Percentiles rank a stretch among this genome's conserved stretches.
phyloP scores from a whole-genome alignment of 2,797 vertebrate species.

The Protonibea diacanthus region DNA sequence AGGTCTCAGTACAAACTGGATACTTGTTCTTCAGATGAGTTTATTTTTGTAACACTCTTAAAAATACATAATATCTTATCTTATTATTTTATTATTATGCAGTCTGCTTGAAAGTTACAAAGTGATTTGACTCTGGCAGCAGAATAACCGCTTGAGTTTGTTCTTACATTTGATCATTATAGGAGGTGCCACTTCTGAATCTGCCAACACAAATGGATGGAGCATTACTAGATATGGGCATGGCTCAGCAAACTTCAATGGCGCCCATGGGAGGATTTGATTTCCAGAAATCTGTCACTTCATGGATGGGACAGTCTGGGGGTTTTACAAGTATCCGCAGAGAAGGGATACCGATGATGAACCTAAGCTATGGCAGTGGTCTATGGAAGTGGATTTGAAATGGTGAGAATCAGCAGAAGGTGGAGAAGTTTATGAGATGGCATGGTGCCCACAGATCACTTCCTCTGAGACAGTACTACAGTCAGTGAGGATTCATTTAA shows the following conservation, averaged over 20 bases:
- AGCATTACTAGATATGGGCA: neutral
- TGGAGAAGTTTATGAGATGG: conserved; percentile 51
- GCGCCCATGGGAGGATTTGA: neutral
- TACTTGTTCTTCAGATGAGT: neutral
- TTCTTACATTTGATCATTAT: conserved; percentile 24
- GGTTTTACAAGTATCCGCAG: conserved; percentile 1
- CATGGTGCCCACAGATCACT: conserved; percentile 71
- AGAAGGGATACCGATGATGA: too few relatives aligned
- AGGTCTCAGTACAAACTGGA: neutral
- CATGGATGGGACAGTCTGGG: conserved; percentile 30
- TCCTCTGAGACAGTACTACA: conserved; percentile 79
- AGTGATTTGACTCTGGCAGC: neutral
- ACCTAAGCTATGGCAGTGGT: too few relatives aligned
- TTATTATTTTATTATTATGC: neutral
- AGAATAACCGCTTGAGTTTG: neutral
- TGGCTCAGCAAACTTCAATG: neutral
- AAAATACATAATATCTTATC: too few relatives aligned
- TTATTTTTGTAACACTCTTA: too few relatives aligned
- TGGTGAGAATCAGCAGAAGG: conserved; percentile 38
- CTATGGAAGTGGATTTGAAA: conserved; percentile 39
- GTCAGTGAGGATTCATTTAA: conserved; percentile 67
- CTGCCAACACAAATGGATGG: conserved; percentile 10
- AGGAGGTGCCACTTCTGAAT: conserved; percentile 69
- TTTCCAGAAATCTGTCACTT: neutral
- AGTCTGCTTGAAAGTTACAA: neutral